Percentiles rank a stretch among this genome's conserved stretches.
Evolutionary conservation across 2,888 invertebrate species (phyloP).

Genomic region (Trachelus troglodyta): DNA sequence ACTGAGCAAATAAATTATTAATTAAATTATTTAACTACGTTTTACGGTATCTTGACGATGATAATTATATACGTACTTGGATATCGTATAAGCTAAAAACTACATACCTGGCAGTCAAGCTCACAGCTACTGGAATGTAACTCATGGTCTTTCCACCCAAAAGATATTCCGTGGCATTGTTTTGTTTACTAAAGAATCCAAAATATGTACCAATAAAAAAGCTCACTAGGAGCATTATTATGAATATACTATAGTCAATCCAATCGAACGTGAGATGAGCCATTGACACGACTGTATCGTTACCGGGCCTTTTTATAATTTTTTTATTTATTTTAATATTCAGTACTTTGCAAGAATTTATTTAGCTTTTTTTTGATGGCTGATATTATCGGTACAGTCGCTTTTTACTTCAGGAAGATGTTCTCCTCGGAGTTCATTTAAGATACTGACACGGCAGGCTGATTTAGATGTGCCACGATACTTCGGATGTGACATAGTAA

Average conservation of each 20-base stretch:
- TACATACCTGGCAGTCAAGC: slow-evolving; percentile 75
- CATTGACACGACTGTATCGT: not conserved
- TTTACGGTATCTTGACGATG: not conserved
- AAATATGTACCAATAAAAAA: slow-evolving; percentile 71
- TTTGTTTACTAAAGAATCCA: slow-evolving; percentile 69
- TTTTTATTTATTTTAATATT: not conserved
- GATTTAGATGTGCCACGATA: not conserved
- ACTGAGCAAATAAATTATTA: slow-evolving; percentile 58
- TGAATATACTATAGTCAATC: slow-evolving; percentile 70
- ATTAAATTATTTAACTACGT: too few relatives aligned
- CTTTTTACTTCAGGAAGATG: not conserved
- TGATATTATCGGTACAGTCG: not conserved
- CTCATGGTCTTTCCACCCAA: slow-evolving; percentile 79
- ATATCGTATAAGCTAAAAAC: not conserved
- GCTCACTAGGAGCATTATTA: slow-evolving; percentile 67
- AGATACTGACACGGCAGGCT: not conserved
- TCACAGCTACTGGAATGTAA: slow-evolving; percentile 77
- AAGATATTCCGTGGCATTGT: slow-evolving; percentile 75
- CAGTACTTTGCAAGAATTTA: not conserved
- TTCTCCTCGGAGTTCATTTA: not conserved
- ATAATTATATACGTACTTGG: too few relatives aligned
- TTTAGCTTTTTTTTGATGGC: not conserved
- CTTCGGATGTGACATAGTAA: not conserved
- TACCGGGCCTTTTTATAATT: not conserved
- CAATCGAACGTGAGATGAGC: slow-evolving; percentile 59